Evolutionary conservation across 2,888 invertebrate genomes (phyloP).

Genomic region (Hedychridium roseum): DNA sequence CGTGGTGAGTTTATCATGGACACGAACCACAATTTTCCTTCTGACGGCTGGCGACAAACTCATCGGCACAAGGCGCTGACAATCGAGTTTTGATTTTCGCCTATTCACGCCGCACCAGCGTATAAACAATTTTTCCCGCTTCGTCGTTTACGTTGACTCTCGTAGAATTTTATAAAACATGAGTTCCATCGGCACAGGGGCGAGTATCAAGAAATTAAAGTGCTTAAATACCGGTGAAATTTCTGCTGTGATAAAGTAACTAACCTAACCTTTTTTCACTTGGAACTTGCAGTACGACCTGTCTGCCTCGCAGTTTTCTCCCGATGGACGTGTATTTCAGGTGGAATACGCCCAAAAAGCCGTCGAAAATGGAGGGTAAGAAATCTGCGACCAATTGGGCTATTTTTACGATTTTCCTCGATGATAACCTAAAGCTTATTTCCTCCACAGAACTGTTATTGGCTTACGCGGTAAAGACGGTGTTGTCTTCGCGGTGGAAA

Average conservation of each 20-base stretch:
- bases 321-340: constrained; percentile 99
- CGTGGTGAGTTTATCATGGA: too few species aligned
- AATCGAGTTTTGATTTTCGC: constrained; percentile 49
- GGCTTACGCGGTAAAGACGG: constrained; percentile 95
- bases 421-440: background rate
- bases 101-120: constrained; percentile 48
- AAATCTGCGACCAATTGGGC: constrained; percentile 20
- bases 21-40: too few species aligned
- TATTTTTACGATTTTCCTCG: too few species aligned
- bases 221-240: constrained; percentile 11
- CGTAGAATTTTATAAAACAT: constrained; percentile 66
- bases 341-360: constrained; percentile 99
- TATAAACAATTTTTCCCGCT: constrained; percentile 43
- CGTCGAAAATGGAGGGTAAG: constrained; percentile 93
- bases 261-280: constrained; percentile 42
- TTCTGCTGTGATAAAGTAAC: constrained; percentile 23
- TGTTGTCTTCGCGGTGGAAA: constrained; percentile 97
- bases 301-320: constrained; percentile 99
- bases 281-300: constrained; percentile 87
- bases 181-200: constrained; percentile 96
- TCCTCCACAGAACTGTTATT: constrained; percentile 79
- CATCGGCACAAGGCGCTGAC: constrained; percentile 35
- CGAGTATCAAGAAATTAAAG: constrained; percentile 67
- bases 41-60: too few species aligned
- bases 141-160: constrained; percentile 11